These are phyloP conservation scores for Tichodroma muraria DNA, from an alignment of 2,113 vertebrate genomes.

Conservation along the genomic window DNA sequence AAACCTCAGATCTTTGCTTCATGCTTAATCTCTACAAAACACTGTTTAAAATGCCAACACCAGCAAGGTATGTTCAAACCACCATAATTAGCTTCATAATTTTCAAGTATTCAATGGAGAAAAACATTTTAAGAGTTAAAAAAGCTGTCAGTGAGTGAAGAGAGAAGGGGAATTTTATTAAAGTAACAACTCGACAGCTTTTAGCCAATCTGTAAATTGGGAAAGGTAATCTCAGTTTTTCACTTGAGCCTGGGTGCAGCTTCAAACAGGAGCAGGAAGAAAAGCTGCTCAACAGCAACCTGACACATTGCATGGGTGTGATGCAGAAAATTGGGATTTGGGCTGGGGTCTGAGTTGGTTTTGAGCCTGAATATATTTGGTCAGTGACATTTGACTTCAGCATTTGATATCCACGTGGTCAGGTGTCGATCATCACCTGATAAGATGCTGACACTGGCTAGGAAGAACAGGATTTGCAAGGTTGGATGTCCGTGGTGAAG, in stretches of 20 bases:
- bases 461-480: neutral
- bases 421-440: neutral
- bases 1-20: neutral
- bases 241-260: neutral
- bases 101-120: neutral
- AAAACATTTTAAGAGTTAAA: neutral
- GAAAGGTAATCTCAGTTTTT: neutral
- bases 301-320: neutral
- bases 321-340: neutral
- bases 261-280: neutral
- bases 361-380: neutral
- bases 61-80: neutral
- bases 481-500: neutral
- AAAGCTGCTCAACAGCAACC: neutral
- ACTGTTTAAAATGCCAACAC: rapidly evolving
- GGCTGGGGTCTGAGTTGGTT: neutral
- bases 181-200: neutral
- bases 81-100: neutral
- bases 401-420: neutral
- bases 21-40: neutral
- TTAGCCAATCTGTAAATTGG: neutral
- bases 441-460: neutral
- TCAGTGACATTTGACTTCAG: neutral
- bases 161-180: neutral
- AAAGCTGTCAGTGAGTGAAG: neutral